Base-by-base conservation (phyloP, 1,140 invertebrate species). In the Eubasilissa regina region DNA sequence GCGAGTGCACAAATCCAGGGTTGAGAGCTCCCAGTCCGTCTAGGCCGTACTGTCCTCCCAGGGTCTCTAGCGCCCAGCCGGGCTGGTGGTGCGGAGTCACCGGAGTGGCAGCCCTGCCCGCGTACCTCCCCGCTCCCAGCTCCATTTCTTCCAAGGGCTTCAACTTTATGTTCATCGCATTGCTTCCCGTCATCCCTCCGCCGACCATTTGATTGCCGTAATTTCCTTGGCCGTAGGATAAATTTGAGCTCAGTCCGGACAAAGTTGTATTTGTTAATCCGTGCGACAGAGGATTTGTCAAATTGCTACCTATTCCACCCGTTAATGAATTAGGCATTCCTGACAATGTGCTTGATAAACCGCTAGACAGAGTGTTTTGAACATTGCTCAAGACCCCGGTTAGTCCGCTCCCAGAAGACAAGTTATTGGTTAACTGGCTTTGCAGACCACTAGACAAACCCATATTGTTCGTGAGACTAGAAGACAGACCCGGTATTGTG, bases 141-240 rank as follows among this genome's bases (percentile, higher is more conserved):
- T 93, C 92, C 81, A 93, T 92, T 85, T 93, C 92, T 81, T 93
- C 92, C 84, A 93, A 88, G 74, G 92, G 91, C 86, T 93, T 93
- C 85, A 93, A 86, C 85, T 93, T 93, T 80, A 91, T 91, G 76
- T 89, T 90, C 90, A 92, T 91, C n/a, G 89, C 84, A 79, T 88
- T 88, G 47, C 86, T 86, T 70, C 89, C 89, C 60, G 86, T 84
- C 62, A 84, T 4, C 81, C 82, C 80, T 81, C 85, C 85, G 44
- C 90, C 89, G 15, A 91, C 85, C 77, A 92, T 84, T 8, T 92
- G 91, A 86, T 92, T 91, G 55, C 91, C 90, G 80, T 92, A 93
- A 0, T 90, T 91, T 84, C 90, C 91, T 90, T 89, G 85, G 25
- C 87, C 87, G 80, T 89, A 89, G 11, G 85, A 88, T 68, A 90